Percentiles rank a stretch among this genome's conserved stretches.
Conservation (phyloP, 1,140 invertebrate species). For the Drosophila equinoxialis region DNA sequence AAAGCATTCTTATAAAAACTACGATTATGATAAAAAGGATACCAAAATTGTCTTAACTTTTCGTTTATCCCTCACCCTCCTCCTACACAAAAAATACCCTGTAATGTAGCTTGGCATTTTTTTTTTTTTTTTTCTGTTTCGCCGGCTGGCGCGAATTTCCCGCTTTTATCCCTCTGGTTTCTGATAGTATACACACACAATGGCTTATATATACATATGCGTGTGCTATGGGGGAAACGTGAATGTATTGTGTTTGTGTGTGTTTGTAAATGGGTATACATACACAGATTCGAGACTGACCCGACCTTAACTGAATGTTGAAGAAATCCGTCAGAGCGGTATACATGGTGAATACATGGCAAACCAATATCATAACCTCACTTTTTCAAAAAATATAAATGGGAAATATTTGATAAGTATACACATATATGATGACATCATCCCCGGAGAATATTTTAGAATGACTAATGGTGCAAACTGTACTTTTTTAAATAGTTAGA, state of each 20-base stretch:
- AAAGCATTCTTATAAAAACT: conserved; percentile 74
- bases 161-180: conserved; percentile 56
- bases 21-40: conserved; percentile 31
- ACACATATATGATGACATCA: conserved; percentile 27
- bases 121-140: conserved; percentile 29
- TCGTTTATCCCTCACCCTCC: no score
- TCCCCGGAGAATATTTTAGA: conserved; percentile 14
- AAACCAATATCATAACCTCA: conserved; percentile 26
- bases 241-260: conserved; percentile 35
- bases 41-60: not conserved
- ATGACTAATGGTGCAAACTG: conserved; percentile 7
- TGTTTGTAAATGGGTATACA: conserved; percentile 66
- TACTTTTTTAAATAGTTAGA: not conserved
- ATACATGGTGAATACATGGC: not conserved
- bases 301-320: conserved; percentile 22
- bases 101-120: conserved; percentile 11
- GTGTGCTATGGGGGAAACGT: conserved; percentile 20
- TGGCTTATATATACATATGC: conserved; percentile 20
- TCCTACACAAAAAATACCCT: not conserved
- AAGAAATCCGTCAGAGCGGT: conserved; percentile 19
- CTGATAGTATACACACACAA: conserved; percentile 28
- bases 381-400: not conserved
- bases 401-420: not conserved
- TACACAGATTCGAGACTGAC: conserved; percentile 48
- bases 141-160: conserved; percentile 62